A percentile compares a stretch with the other conserved stretches of the same genome.
Conservation (phyloP, 2,888 invertebrate genomes). For the Rhingia rostrata region DNA sequence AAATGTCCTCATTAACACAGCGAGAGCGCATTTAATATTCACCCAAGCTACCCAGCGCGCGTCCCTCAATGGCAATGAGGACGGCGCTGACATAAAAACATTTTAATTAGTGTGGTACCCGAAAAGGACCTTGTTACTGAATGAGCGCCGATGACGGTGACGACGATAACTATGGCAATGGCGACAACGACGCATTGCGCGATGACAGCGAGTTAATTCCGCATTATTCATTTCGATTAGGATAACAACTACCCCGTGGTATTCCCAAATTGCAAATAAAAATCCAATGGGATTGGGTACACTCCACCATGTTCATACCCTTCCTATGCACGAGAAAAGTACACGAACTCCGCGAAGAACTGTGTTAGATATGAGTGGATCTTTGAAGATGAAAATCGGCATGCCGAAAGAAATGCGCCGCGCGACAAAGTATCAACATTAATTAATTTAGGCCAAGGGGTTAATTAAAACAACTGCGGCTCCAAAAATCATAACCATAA, state of each 20-base stretch:
- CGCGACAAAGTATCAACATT: conserved; percentile 67
- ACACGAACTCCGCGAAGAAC: conserved; percentile 1
- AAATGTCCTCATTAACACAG: conserved; percentile 68
- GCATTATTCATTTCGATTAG: conserved; percentile 74
- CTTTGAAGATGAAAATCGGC: conserved; percentile 32
- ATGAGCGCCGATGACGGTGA: conserved; percentile 37
- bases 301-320: background rate
- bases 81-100: conserved; percentile 65
- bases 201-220: conserved; percentile 59
- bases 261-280: conserved; percentile 71
- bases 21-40: conserved; percentile 64
- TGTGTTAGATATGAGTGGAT: background rate
- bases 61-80: conserved; percentile 28
- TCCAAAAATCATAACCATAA: conserved; percentile 73
- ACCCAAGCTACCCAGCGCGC: conserved; percentile 17
- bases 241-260: conserved; percentile 49
- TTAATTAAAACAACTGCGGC: conserved; percentile 73
- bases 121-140: conserved; percentile 68
- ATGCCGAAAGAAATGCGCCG: background rate
- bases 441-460: conserved; percentile 74
- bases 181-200: conserved; percentile 37
- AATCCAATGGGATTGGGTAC: conserved; percentile 15
- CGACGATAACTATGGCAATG: no score
- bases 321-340: background rate
- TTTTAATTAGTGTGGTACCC: conserved; percentile 67